Conservation (phyloP, 2,113 vertebrate species). For the Campylomormyrus tamandua region DNA sequence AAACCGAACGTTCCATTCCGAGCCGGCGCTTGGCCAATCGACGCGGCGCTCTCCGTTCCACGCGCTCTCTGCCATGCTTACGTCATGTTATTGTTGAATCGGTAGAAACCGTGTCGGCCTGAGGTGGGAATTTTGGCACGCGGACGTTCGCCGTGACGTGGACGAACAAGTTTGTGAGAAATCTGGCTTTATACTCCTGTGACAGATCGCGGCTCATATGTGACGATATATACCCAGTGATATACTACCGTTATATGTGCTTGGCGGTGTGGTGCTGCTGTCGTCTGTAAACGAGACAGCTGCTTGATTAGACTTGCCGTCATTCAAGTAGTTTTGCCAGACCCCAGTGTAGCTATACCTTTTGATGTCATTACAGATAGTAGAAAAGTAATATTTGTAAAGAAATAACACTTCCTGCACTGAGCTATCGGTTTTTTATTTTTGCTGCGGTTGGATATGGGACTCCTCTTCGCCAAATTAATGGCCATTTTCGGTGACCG, state of each 20-base stretch:
- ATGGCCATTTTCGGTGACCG: constrained; percentile 63
- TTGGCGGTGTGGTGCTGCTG: background rate
- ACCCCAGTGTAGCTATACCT: background rate
- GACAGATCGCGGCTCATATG: background rate
- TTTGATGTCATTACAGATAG: background rate
- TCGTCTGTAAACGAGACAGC: background rate
- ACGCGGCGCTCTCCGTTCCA: no score
- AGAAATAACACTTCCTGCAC: background rate
- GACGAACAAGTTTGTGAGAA: background rate
- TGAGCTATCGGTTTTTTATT: background rate
- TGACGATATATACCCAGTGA: background rate
- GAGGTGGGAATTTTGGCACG: background rate
- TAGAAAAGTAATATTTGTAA: background rate
- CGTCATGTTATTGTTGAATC: constrained; percentile 1
- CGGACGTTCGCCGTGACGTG: background rate
- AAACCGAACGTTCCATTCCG: background rate
- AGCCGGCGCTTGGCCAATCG: background rate
- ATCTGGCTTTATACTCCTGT: background rate
- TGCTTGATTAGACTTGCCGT: background rate
- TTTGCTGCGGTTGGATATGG: constrained; percentile 45
- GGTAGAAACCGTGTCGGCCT: background rate
- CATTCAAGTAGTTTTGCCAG: background rate
- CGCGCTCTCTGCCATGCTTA: background rate
- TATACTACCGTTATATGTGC: background rate
- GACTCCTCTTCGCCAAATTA: constrained; percentile 60